phyloP scores from a whole-genome alignment of 2,888 invertebrate genomes.

The Biston betularia region DNA sequence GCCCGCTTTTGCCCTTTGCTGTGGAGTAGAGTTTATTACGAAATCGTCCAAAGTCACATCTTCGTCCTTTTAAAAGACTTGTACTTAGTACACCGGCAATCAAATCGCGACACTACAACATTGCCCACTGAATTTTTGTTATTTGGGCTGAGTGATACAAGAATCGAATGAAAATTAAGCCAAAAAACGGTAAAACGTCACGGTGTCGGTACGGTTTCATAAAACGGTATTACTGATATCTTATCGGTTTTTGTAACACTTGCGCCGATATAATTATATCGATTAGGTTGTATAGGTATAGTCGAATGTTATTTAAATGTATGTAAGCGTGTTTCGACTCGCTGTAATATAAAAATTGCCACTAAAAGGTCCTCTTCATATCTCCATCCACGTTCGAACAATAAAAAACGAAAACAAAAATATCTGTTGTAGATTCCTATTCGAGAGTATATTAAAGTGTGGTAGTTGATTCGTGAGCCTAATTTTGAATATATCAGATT shows the following conservation, averaged over 20 bases:
- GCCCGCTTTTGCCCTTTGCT: constrained; percentile 64
- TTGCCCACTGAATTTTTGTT: constrained; percentile 37
- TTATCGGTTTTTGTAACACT: constrained; percentile 56
- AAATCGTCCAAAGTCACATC: constrained; percentile 83
- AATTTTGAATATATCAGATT: constrained; percentile 62
- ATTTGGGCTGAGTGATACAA: constrained; percentile 35
- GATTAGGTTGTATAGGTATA: constrained; percentile 74
- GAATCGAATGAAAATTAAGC: constrained; percentile 4
- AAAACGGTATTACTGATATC: constrained; percentile 17
- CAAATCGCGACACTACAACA: constrained; percentile 64
- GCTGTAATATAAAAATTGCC: constrained; percentile 62
- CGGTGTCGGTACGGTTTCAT: no score
- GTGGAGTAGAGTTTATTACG: constrained; percentile 61
- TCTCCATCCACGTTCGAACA: constrained; percentile 84
- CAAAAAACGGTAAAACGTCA: no score
- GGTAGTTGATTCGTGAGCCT: constrained; percentile 55
- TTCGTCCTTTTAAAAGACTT: constrained; percentile 85
- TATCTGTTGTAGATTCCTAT: constrained; percentile 41
- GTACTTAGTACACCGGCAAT: constrained; percentile 78
- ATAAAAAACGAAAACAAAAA: constrained; percentile 62
- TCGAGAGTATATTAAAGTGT: constrained; percentile 45
- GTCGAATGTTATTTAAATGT: constrained; percentile 64
- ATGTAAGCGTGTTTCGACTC: constrained; percentile 66
- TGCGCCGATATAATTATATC: constrained; percentile 63
- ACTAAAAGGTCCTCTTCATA: constrained; percentile 75